Percentiles rank a stretch among this genome's conserved stretches.
Conservation (phyloP, 2,113 vertebrate genomes). For the Pogonocichla stellata region DNA sequence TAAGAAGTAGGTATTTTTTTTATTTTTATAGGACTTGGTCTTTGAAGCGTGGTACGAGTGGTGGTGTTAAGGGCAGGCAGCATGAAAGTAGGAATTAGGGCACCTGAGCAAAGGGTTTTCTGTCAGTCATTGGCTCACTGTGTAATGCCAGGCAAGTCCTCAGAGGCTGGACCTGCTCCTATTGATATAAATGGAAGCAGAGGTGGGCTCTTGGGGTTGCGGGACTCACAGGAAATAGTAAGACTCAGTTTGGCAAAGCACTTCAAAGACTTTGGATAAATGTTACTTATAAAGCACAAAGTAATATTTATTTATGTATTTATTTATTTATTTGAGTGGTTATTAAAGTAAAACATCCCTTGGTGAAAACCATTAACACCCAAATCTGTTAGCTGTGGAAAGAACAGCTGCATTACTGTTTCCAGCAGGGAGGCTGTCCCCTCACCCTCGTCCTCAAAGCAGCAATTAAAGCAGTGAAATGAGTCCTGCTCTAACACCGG, state of each 20-base stretch:
- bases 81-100: not conserved
- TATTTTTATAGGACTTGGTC: not conserved
- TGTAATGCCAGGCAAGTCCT: not conserved
- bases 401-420: not conserved
- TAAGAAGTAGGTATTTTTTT: not conserved
- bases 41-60: not conserved
- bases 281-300: slow-evolving; percentile 31
- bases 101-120: not conserved
- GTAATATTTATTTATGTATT: not conserved
- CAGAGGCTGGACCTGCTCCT: not conserved
- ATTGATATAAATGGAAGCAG: not conserved
- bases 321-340: not conserved
- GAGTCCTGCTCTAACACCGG: not conserved
- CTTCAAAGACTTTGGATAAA: not conserved
- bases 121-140: not conserved
- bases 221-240: not conserved
- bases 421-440: not conserved
- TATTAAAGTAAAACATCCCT: not conserved
- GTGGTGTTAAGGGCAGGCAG: not conserved
- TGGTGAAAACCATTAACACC: not conserved
- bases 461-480: not conserved
- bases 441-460: not conserved
- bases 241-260: not conserved
- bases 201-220: not conserved
- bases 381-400: not conserved